Conservation (phyloP, 2,888 invertebrate genomes). For the Chrysopilus asiliformis region DNA sequence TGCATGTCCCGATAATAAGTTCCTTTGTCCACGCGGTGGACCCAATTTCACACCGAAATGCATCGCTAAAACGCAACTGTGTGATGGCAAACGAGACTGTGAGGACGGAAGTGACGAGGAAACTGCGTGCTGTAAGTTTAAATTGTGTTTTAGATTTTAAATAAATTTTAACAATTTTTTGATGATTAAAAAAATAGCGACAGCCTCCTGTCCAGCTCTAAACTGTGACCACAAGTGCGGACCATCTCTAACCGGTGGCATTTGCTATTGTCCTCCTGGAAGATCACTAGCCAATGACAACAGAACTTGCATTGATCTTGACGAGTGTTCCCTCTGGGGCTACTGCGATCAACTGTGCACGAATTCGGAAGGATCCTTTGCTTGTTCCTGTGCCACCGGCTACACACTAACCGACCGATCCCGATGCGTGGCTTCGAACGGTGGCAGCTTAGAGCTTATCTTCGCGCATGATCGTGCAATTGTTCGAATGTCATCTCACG, state of each 20-base stretch:
- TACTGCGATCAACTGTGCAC: constrained; percentile 90
- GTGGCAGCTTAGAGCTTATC: constrained; percentile 45
- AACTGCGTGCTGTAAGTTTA: constrained; percentile 69
- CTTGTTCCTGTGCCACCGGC: constrained; percentile 70
- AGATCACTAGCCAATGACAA: constrained; percentile 71
- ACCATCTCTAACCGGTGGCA: constrained; percentile 76
- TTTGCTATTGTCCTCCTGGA: constrained; percentile 80
- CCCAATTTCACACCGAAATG: constrained; percentile 66
- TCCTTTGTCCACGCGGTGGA: constrained; percentile 70
- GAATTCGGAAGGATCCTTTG: constrained; percentile 74
- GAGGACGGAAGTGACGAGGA: constrained; percentile 85
- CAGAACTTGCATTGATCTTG: constrained; percentile 76
- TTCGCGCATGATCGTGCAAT: constrained; percentile 60
- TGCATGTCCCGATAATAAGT: constrained; percentile 81
- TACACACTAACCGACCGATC: constrained; percentile 49
- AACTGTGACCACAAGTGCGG: constrained; percentile 87
- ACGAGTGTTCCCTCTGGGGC: constrained; percentile 88
- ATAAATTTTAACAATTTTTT: neutral
- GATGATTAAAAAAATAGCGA: constrained; percentile 41
- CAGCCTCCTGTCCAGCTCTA: constrained; percentile 64
- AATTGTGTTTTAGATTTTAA: constrained; percentile 2
- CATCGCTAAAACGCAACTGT: constrained; percentile 74
- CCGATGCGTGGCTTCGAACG: constrained; percentile 50
- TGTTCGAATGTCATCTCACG: constrained; percentile 54
- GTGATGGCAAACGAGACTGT: constrained; percentile 84